Evolutionary conservation across 1,140 invertebrate species (phyloP).

Genomic region (Trichonephila clavipes): DNA sequence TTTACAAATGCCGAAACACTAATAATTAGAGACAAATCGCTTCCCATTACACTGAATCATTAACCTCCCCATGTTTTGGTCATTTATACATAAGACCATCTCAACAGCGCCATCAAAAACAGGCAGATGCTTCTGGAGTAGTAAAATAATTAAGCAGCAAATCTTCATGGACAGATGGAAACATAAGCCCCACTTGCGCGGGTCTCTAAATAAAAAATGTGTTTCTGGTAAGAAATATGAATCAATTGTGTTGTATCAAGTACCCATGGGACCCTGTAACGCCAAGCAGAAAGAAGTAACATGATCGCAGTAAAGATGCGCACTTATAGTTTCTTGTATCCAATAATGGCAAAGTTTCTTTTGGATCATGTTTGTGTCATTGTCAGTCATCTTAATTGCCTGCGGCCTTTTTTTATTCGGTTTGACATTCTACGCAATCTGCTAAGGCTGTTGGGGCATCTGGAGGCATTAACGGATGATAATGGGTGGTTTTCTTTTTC

Average conservation of each 20-base stretch:
- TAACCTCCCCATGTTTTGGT: too few relatives aligned
- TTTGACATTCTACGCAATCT: background rate
- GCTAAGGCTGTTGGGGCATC: background rate
- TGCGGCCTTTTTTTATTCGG: background rate
- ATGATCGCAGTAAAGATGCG: background rate
- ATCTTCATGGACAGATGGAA: background rate
- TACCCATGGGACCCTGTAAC: background rate
- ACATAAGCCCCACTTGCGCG: background rate
- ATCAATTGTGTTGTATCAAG: background rate
- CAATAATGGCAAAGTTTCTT: background rate
- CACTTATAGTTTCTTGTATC: background rate
- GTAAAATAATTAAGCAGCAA: background rate
- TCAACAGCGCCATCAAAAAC: too few relatives aligned
- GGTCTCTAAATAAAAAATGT: background rate
- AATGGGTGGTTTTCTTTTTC: too few relatives aligned
- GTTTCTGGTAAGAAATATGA: background rate
- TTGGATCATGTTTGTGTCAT: conserved; percentile 8
- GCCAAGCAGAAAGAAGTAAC: background rate
- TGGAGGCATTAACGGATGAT: background rate
- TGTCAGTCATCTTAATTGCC: background rate
- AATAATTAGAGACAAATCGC: too few relatives aligned
- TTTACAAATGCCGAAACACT: too few relatives aligned
- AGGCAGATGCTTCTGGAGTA: background rate
- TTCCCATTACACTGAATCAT: too few relatives aligned
- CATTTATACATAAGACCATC: too few relatives aligned